Percentiles rank a stretch among this genome's conserved stretches.
Evolutionary conservation across 2,797 vertebrate species (phyloP).

Genomic region (Rhyacichthys aspro): DNA sequence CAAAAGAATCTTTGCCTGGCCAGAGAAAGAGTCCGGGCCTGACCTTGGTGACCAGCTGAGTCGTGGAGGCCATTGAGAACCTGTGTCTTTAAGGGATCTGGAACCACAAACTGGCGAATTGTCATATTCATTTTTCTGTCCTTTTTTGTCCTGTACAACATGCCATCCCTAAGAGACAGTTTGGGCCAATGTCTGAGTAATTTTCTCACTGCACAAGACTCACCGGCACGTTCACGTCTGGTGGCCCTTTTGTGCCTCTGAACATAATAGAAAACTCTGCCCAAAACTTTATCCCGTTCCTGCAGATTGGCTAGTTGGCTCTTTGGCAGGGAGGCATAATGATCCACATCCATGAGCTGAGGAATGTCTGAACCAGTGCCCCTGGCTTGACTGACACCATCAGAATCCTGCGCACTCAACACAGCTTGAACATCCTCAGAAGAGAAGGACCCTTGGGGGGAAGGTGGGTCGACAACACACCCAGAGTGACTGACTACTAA

Average conservation of each 20-base stretch:
- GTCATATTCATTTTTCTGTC: constrained; percentile 24
- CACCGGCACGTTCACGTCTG: constrained; percentile 14
- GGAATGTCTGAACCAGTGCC: not conserved
- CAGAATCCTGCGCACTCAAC: not conserved
- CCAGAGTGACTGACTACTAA: not conserved
- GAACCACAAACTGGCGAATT: constrained; percentile 14
- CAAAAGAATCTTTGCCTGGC: constrained; percentile 27
- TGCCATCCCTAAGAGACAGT: constrained; percentile 10
- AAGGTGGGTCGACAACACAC: not conserved
- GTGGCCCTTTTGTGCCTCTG: constrained; percentile 11
- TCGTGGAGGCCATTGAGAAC: constrained; percentile 17
- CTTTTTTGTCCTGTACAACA: constrained; percentile 17
- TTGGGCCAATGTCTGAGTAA: constrained; percentile 29
- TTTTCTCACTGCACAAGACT: constrained; percentile 9
- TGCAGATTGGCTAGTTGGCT: constrained; percentile 6
- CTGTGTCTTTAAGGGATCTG: constrained; percentile 9
- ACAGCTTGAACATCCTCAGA: constrained; percentile 10
- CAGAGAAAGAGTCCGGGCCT: constrained; percentile 3
- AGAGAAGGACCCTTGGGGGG: not conserved
- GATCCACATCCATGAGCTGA: not conserved
- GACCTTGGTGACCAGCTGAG: constrained; percentile 17
- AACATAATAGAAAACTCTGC: constrained; percentile 3
- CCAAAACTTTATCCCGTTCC: not conserved
- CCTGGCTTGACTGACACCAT: constrained; percentile 3
- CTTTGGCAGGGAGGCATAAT: not conserved